These are phyloP conservation scores for Drosophila mayaguana DNA, from an alignment of 2,888 invertebrate genomes.

Conservation along the genomic window DNA sequence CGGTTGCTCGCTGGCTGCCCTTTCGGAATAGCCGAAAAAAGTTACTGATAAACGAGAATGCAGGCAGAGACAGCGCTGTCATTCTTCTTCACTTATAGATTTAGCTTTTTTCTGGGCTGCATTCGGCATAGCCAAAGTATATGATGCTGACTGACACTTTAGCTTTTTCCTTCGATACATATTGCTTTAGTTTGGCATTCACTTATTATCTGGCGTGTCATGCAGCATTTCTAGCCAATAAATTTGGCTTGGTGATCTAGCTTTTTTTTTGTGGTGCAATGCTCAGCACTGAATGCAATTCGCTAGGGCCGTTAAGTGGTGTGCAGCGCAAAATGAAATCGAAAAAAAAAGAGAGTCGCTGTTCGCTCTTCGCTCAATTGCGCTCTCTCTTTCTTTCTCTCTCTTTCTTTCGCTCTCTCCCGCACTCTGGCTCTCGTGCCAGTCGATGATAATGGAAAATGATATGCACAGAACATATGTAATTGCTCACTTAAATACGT, in stretches of 20 bases:
- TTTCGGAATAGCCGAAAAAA: conserved; percentile 52
- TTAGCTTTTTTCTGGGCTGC: not conserved
- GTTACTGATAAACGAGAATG: conserved; percentile 59
- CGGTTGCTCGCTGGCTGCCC: conserved; percentile 29
- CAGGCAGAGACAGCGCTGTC: conserved; percentile 28
- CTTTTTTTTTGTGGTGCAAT: not conserved
- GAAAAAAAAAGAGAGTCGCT: not conserved
- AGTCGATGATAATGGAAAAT: conserved; percentile 56
- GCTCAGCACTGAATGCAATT: conserved; percentile 4
- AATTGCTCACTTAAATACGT: not conserved
- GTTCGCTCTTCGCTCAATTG: conserved; percentile 1
- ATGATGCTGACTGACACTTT: not conserved
- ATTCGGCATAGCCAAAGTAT: too few species aligned
- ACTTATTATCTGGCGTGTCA: too few species aligned
- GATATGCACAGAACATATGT: conserved; percentile 30
- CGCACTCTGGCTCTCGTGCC: conserved; percentile 7
- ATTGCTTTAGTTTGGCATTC: not conserved
- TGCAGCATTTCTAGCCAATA: not conserved
- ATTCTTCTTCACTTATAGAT: not conserved
- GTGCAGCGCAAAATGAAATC: conserved; percentile 34
- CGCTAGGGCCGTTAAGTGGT: not conserved
- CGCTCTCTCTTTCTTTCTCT: not conserved
- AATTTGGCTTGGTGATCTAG: not conserved
- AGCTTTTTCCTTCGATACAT: not conserved
- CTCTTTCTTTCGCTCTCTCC: not conserved